phyloP scores from a whole-genome alignment of 2,888 invertebrate species.

The Chironomus tentans region DNA sequence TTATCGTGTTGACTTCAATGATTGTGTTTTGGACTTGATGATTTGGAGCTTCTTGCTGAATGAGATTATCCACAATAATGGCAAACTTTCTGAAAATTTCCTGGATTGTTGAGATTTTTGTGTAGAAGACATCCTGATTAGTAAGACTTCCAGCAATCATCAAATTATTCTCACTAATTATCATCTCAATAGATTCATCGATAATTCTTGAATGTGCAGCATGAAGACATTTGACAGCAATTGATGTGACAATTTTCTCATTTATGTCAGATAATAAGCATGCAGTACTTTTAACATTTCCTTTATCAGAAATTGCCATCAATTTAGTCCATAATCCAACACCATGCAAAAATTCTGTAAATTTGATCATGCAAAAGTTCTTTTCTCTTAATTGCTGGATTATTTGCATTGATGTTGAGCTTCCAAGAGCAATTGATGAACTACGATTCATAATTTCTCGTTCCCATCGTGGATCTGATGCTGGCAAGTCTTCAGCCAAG shows the following conservation, averaged over 20 bases:
- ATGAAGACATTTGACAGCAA: conserved; percentile 57
- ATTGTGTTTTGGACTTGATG: conserved; percentile 48
- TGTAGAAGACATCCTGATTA: conserved; percentile 64
- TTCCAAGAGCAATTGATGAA: conserved; percentile 48
- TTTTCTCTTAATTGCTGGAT: conserved; percentile 81
- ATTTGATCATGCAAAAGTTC: conserved; percentile 67
- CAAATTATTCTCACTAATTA: conserved; percentile 43
- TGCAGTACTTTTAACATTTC: conserved; percentile 41
- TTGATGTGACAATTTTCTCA: conserved; percentile 70
- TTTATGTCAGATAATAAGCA: conserved; percentile 60
- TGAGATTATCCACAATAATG: conserved; percentile 50
- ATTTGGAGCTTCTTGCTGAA: conserved; percentile 50
- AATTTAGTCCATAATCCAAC: conserved; percentile 52
- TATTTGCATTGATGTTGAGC: conserved; percentile 74
- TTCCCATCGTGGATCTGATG: conserved; percentile 68
- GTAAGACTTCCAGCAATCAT: conserved; percentile 48
- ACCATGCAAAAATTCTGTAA: conserved; percentile 64
- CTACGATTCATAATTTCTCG: conserved; percentile 36
- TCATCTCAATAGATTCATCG: conserved; percentile 49
- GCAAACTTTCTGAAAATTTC: conserved; percentile 54
- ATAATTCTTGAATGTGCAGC: conserved; percentile 40
- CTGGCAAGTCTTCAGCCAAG: conserved; percentile 78
- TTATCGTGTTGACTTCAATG: conserved; percentile 49
- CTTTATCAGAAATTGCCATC: conserved; percentile 36
- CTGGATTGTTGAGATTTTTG: conserved; percentile 58